phyloP scores from a whole-genome alignment of 2,888 invertebrate genomes.

The Strigamia maritima region DNA sequence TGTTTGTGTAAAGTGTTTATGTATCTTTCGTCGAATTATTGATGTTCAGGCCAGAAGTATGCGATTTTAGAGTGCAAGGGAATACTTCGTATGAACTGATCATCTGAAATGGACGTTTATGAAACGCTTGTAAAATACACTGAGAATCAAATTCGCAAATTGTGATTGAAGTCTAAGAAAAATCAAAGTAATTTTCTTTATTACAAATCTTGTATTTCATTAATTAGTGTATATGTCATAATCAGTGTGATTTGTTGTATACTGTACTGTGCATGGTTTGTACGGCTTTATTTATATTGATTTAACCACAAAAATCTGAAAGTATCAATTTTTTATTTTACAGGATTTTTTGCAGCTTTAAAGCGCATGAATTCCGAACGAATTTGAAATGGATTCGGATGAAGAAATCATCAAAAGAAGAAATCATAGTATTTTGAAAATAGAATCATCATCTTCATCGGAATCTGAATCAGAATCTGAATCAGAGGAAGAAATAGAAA shows the following conservation, averaged over 20 bases:
- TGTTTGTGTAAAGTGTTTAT: slow-evolving; percentile 21
- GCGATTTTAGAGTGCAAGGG: neutral
- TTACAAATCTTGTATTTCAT: neutral
- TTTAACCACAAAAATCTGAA: too few relatives aligned
- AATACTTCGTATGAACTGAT: neutral
- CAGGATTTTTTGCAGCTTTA: neutral
- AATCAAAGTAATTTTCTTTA: neutral
- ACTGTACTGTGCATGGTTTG: too few relatives aligned
- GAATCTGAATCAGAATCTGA: slow-evolving; percentile 21
- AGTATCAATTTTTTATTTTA: neutral
- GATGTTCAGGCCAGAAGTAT: neutral
- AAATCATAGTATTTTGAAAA: neutral
- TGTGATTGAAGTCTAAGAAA: slow-evolving; percentile 19
- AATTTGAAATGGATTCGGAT: slow-evolving; percentile 22
- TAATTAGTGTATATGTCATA: too few relatives aligned
- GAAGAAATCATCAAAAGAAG: neutral
- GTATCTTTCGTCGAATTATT: neutral
- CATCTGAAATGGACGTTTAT: neutral
- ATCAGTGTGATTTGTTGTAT: too few relatives aligned
- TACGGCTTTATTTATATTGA: too few relatives aligned
- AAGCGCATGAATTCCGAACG: neutral
- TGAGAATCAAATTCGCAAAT: neutral
- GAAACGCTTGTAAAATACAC: too few relatives aligned
- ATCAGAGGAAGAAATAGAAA: slow-evolving; percentile 4
- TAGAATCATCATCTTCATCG: neutral